Evolutionary conservation across 1,140 invertebrate species (phyloP).

Genomic region (Euura lappo): DNA sequence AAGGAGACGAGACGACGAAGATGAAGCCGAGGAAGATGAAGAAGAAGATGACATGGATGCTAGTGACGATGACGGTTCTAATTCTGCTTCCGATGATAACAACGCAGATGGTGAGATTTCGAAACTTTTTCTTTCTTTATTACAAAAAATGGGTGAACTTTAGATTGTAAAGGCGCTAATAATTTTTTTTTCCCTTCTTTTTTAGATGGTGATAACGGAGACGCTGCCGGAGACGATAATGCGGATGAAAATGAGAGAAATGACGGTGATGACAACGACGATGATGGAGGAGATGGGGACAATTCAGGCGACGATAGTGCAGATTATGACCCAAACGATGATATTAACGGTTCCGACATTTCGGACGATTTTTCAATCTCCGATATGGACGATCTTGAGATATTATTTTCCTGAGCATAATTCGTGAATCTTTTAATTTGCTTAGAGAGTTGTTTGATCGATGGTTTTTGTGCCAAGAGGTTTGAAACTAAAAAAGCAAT

Average conservation of each 20-base stretch:
- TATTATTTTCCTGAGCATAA: slow-evolving; percentile 35
- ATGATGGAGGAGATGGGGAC: slow-evolving; percentile 52
- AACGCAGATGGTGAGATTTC: slow-evolving; percentile 59
- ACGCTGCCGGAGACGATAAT: slow-evolving; percentile 48
- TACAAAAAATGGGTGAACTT: too few species aligned
- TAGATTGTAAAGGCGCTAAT: too few species aligned
- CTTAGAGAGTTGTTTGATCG: neutral
- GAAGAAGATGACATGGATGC: slow-evolving; percentile 65
- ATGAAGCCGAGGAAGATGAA: slow-evolving; percentile 77
- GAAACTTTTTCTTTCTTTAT: too few species aligned
- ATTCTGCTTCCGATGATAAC: slow-evolving; percentile 62
- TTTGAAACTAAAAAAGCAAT: neutral
- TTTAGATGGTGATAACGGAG: slow-evolving; percentile 49
- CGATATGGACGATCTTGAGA: slow-evolving; percentile 44
- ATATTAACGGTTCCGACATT: slow-evolving; percentile 25
- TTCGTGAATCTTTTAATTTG: neutral
- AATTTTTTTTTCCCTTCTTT: neutral
- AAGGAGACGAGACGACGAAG: slow-evolving; percentile 73
- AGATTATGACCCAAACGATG: slow-evolving; percentile 39
- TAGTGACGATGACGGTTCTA: slow-evolving; percentile 58
- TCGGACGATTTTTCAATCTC: slow-evolving; percentile 42
- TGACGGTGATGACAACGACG: slow-evolving; percentile 53
- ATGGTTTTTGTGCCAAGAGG: neutral
- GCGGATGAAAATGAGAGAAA: slow-evolving; percentile 55
- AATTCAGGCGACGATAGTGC: slow-evolving; percentile 47